A percentile compares a stretch with the other conserved stretches of the same genome.
These are phyloP conservation scores for Oceanodroma tethys DNA, from an alignment of 2,113 vertebrate species.

Conservation along the genomic window DNA sequence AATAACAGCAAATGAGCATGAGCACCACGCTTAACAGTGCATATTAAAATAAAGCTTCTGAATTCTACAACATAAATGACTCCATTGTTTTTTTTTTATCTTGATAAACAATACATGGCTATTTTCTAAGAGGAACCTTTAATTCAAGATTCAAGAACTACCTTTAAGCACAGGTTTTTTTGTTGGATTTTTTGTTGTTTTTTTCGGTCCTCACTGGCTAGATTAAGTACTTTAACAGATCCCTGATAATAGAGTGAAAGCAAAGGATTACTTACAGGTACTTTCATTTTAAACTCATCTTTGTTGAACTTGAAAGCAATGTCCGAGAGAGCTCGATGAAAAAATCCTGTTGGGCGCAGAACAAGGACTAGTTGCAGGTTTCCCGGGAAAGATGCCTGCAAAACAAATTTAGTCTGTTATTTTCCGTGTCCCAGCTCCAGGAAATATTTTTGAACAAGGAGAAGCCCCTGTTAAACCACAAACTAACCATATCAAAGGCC, in stretches of 20 bases:
- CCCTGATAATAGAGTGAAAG: neutral
- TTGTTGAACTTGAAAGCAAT: constrained; percentile 91
- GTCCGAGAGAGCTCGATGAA: constrained; percentile 89
- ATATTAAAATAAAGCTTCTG: neutral
- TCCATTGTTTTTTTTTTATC: neutral
- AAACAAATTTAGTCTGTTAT: neutral
- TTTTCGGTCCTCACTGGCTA: neutral
- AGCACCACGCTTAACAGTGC: neutral
- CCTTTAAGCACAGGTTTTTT: neutral
- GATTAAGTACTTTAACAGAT: neutral
- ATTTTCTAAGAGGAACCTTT: neutral
- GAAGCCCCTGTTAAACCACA: neutral
- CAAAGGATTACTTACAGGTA: constrained; percentile 82
- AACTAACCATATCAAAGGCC: neutral
- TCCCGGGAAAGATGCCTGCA: constrained; percentile 92
- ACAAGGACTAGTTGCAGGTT: constrained; percentile 95
- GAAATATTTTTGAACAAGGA: neutral
- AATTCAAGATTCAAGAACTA: neutral
- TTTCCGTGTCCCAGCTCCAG: neutral
- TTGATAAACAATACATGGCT: neutral
- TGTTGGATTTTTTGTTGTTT: neutral
- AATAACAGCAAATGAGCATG: neutral
- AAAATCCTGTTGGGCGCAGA: constrained; percentile 87
- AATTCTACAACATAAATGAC: neutral
- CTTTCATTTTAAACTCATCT: constrained; percentile 99